A percentile compares a stretch with the other conserved stretches of the same genome.
Evolutionary conservation across 2,797 vertebrate species (phyloP).

Genomic region (Acrocephalus scirpaceus): DNA sequence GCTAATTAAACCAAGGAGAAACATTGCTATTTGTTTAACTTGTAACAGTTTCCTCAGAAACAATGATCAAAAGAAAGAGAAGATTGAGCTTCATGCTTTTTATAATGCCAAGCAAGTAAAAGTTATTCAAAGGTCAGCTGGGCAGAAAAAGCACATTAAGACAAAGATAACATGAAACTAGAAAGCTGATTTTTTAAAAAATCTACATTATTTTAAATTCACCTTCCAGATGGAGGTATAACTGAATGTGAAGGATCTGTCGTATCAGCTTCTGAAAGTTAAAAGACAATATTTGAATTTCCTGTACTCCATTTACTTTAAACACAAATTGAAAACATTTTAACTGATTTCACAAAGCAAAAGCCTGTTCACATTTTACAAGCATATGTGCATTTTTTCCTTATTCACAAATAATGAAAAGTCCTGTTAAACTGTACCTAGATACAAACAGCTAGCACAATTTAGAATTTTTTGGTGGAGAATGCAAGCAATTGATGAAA

Average conservation of each 20-base stretch:
- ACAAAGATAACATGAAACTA: not conserved
- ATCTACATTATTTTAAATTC: not conserved
- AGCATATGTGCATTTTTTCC: not conserved
- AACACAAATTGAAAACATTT: not conserved
- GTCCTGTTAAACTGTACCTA: not conserved
- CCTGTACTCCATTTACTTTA: not conserved
- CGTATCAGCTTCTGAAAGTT: conserved; percentile 58
- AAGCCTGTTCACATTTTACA: not conserved
- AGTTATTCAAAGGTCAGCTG: not conserved
- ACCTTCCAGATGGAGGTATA: conserved; percentile 72
- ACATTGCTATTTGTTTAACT: not conserved
- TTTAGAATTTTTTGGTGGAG: not conserved
- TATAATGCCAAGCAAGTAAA: not conserved
- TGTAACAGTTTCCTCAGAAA: not conserved
- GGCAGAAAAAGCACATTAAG: not conserved
- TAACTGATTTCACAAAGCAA: not conserved
- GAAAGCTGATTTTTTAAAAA: too few species aligned
- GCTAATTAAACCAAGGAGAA: not conserved
- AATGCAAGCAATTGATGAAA: not conserved
- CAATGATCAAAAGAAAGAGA: not conserved
- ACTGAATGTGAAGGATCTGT: conserved; percentile 61
- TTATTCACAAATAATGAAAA: not conserved
- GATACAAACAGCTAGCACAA: not conserved
- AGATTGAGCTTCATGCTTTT: not conserved
- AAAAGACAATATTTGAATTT: not conserved